Conservation (phyloP, 1,140 invertebrate species). For the Agrypnia vestita region DNA sequence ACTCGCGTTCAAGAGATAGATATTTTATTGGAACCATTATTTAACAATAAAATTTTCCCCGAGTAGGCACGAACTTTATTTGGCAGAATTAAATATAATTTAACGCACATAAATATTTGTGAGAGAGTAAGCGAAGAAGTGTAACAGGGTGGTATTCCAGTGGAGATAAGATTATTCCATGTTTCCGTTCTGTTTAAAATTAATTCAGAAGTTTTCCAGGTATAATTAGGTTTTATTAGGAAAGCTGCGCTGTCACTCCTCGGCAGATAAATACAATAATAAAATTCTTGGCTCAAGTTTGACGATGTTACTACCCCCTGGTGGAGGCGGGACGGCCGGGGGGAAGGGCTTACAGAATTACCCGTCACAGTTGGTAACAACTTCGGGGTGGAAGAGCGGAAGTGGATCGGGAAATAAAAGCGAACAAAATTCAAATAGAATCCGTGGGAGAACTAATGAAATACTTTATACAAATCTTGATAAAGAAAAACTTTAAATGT, state of each 20-base stretch:
- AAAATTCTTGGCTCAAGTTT: constrained; percentile 34
- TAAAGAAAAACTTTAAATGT: constrained; percentile 28
- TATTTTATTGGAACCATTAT: no score
- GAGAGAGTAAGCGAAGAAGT: constrained; percentile 9
- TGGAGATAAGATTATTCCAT: constrained; percentile 10
- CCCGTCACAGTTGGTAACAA: constrained; percentile 40
- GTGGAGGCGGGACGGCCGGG: not conserved
- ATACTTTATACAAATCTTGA: constrained; percentile 24
- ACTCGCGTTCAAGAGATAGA: no score
- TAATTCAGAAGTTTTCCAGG: constrained; percentile 33
- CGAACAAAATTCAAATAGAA: constrained; percentile 42
- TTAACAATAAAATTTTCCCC: no score
- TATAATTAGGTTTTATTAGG: constrained; percentile 43
- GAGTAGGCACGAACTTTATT: constrained; percentile 14
- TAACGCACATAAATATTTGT: constrained; percentile 20
- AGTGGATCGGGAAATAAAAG: constrained; percentile 28
- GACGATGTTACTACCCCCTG: not conserved
- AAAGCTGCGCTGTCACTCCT: constrained; percentile 29
- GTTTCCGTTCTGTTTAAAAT: constrained; percentile 38
- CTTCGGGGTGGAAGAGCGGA: constrained; percentile 9
- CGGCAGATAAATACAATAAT: constrained; percentile 35
- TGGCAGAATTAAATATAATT: constrained; percentile 24
- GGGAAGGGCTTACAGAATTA: constrained; percentile 30
- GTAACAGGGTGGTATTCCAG: constrained; percentile 15
- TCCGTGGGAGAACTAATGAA: constrained; percentile 28